A percentile compares a stretch with the other conserved stretches of the same genome.
These are phyloP conservation scores for Semotilus atromaculatus DNA, from an alignment of 2,797 vertebrate species.

Conservation along the genomic window DNA sequence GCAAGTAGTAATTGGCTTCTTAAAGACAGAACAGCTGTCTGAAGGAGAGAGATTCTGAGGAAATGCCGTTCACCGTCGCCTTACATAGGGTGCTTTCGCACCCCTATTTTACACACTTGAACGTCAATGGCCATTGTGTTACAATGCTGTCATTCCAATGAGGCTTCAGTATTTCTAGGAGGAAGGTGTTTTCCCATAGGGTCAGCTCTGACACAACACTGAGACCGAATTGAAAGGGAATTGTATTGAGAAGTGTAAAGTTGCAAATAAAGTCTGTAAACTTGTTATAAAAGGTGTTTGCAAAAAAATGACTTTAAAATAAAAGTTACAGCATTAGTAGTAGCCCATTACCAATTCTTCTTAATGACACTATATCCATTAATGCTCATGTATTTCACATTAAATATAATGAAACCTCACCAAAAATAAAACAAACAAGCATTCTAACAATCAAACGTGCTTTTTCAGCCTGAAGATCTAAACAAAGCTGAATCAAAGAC, in stretches of 20 bases:
- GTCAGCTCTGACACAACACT: not conserved
- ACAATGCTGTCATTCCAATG: not conserved
- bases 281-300: not conserved
- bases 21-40: not conserved
- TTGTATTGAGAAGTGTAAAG: not conserved
- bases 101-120: not conserved
- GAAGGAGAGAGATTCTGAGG: not conserved
- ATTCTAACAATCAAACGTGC: not conserved
- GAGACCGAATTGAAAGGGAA: not conserved
- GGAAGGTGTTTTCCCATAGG: not conserved
- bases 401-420: not conserved
- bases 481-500: not conserved
- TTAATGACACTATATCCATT: not conserved
- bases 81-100: not conserved
- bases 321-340: not conserved
- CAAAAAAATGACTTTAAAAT: too few species aligned
- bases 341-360: not conserved
- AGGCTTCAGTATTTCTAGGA: not conserved
- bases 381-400: not conserved
- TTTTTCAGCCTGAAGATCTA: not conserved
- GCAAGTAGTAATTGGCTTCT: not conserved
- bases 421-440: not conserved
- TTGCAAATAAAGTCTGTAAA: not conserved
- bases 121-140: not conserved
- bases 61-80: not conserved